Evolutionary conservation across 2,113 vertebrate species (phyloP), one percentile per base, ranked within the genome.

Genomic region (Formicarius rufipectus): DNA sequence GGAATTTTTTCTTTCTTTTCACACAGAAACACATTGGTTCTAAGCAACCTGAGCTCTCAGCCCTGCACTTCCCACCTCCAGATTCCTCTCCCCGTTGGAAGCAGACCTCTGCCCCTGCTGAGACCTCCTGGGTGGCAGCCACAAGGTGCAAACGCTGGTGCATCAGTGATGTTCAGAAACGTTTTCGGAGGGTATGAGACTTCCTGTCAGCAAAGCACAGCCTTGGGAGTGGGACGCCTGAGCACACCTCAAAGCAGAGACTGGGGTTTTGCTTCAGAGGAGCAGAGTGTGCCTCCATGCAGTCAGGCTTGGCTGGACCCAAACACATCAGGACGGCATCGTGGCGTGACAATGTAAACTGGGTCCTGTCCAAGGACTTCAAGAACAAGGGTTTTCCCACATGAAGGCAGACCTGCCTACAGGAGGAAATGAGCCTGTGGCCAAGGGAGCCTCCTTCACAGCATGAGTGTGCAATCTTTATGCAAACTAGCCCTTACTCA

Each of bases 401-500:
- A 13, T 6, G 6, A 40, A 30, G 60, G n/a, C 55, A 80, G 86
- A 58, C 31, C 44, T 45, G 1, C 49, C 49, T 21, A 1, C 6
- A 56, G 66, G 16, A 96, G 80, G 89, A 95, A 96, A 82, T 49
- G 77, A 60, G 80, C 10, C 64, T 28, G 64, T 47, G 72, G 86
- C 59, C 27, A 13, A n/a, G 83, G 83, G 69, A 92, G 53, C 83
- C 79, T 91, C 72, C 81, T 92, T 66, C 4, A 5, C 10, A 67
- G 79, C 16, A 1, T 53, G 83, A 88, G 63, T 47, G 44, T 81
- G 77, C 60, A 49, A 28, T 59, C 75, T 5, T 35, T 63, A 86
- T 75, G 94, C 86, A 93, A 93, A 92, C 13, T 3, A 75, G 76
- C 20, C 76, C 66, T 95, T 96, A 95, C 64, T 96, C 95, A 86